Conservation (phyloP, 2,113 vertebrate genomes). For the Triplophysa tibetana region DNA sequence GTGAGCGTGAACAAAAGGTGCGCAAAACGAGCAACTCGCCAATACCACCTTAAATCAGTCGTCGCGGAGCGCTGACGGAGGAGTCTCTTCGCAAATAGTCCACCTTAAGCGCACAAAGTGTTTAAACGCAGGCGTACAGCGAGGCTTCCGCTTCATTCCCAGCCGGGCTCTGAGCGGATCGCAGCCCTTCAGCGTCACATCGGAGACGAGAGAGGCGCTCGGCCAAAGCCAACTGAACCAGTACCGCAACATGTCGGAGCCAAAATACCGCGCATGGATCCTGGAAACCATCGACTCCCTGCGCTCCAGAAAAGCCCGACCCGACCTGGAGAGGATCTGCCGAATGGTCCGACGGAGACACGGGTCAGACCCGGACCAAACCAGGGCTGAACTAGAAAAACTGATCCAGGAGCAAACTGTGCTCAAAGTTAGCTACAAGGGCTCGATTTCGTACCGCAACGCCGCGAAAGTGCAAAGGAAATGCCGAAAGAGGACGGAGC, state of each 20-base stretch:
- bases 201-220: conserved; percentile 72
- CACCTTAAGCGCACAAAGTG: conserved; percentile 78
- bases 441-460: conserved; percentile 88
- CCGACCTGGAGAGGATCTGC: conserved; percentile 91
- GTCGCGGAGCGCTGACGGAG: conserved; percentile 23
- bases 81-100: conserved; percentile 63
- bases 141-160: conserved; percentile 75
- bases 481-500: conserved; percentile 64
- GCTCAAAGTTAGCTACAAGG: conserved; percentile 91
- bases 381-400: conserved; percentile 87
- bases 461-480: conserved; percentile 83
- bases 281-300: conserved; percentile 91
- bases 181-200: conserved; percentile 61
- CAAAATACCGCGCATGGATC: conserved; percentile 87
- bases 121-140: conserved; percentile 67
- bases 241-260: conserved; percentile 80
- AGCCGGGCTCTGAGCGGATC: conserved; percentile 73
- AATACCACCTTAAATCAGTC: conserved; percentile 75
- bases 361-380: conserved; percentile 86
- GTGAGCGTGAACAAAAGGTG: conserved; percentile 64
- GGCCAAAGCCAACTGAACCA: conserved; percentile 70
- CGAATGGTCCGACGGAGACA: conserved; percentile 90
- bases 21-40: conserved; percentile 37
- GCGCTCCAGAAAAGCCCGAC: conserved; percentile 89
- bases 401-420: conserved; percentile 88